Base-by-base conservation (phyloP, 2,113 vertebrate genomes). In the Proterorhinus semilunaris region DNA sequence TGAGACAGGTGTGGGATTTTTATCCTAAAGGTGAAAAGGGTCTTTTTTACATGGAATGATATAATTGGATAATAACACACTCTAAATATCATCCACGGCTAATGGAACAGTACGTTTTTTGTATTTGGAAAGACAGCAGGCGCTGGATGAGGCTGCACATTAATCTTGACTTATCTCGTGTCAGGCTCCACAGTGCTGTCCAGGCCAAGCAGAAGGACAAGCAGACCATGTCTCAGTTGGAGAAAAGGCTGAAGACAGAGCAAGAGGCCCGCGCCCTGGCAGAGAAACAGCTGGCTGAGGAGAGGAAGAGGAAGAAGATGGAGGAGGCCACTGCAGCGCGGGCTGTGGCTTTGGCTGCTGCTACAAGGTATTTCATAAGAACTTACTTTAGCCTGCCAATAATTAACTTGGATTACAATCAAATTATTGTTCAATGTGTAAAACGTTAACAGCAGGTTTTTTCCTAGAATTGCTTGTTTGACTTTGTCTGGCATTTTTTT, bases 201-300 rank as follows among this genome's bases (percentile, higher is more conserved):
- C 98, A 99, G 81, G 95, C 96, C 92, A 99, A 99, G 83, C 98
- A 99, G 74, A 99, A 98, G 89, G 98, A 99, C 80, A 99, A 98
- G 83, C 98, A 99, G 85, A 98, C 90, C 62, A 96, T 99, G 90
- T 95, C 94, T 80, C 96, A 97, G 92, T 89, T 99, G 90, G 98
- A 99, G 92, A 99, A 98, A 89, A 94, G 96, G 59, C 93, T 99
- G 46, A 99, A 99, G 91, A 95, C 93, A 7, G 98, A 99, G 89
- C 97, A 98, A 90, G 98, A 99, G 80, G 96, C 96, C 10, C 90
- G 96, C 15, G 92, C 92, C 54, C 92, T 94, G 36, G 95, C 94
- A 74, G 98, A 99, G 91, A 99, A 98, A 69, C 98, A 98, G 81
- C 91, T 99, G 91, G 93, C 95, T 66, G 98, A 99, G 51, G 97